Percentiles rank a stretch among this genome's conserved stretches.
These are phyloP conservation scores for Didymodactylos carnosus DNA, from an alignment of 2,888 invertebrate genomes.

Conservation along the genomic window DNA sequence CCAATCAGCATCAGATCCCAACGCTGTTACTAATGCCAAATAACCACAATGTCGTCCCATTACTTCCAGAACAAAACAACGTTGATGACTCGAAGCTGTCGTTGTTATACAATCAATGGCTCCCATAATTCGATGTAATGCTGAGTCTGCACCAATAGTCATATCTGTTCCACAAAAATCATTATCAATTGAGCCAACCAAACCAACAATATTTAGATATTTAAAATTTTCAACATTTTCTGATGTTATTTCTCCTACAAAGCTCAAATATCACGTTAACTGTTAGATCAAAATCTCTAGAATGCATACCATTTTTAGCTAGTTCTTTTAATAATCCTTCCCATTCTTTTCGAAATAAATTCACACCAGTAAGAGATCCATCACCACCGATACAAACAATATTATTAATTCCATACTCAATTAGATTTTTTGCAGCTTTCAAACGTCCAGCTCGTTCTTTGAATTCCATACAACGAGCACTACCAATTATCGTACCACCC, in stretches of 20 bases:
- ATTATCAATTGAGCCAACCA: conserved; percentile 98
- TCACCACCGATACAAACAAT: conserved; percentile 95
- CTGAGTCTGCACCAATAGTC: conserved; percentile 97
- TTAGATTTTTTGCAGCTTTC: conserved; percentile 73
- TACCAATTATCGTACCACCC: conserved; percentile 95
- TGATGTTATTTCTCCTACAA: conserved; percentile 44
- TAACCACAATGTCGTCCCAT: conserved; percentile 99
- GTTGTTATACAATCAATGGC: conserved; percentile 92
- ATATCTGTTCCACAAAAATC: conserved; percentile 99
- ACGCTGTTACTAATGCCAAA: conserved; percentile 78
- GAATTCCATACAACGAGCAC: conserved; percentile 82
- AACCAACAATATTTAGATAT: conserved; percentile 71
- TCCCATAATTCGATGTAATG: conserved; percentile 89
- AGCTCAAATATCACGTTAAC: not conserved
- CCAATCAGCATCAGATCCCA: conserved; percentile 87
- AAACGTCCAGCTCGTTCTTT: conserved; percentile 66
- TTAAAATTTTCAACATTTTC: conserved; percentile 55
- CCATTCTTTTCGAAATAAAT: conserved; percentile 80
- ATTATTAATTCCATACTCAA: conserved; percentile 69
- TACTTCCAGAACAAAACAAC: conserved; percentile 98
- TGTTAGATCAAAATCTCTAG: not conserved
- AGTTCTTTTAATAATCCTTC: conserved; percentile 63
- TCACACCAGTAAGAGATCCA: conserved; percentile 86
- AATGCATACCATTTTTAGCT: conserved; percentile 38
- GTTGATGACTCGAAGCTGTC: conserved; percentile 88